A percentile compares a stretch with the other conserved stretches of the same genome.
These are phyloP conservation scores for Gallinago jamesoni DNA, from an alignment of 2,113 vertebrate genomes.

Conservation along the genomic window DNA sequence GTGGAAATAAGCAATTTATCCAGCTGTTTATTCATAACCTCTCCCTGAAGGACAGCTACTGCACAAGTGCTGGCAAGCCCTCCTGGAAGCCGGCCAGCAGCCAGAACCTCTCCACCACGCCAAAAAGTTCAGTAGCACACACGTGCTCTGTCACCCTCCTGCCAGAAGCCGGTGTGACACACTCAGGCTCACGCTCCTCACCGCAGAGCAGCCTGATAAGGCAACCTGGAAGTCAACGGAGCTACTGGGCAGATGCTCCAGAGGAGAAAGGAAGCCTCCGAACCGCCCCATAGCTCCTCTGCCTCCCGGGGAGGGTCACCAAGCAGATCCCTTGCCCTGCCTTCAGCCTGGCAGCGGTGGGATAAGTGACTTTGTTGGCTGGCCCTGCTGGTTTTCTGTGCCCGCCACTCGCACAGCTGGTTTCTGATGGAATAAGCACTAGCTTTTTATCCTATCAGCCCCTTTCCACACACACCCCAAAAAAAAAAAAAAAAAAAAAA, in stretches of 20 bases:
- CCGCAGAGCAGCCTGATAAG: accelerated
- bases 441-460: neutral
- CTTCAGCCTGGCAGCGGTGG: neutral
- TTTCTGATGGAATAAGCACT: neutral
- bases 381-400: neutral
- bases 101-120: neutral
- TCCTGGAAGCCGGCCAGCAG: neutral
- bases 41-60: slow-evolving; percentile 20
- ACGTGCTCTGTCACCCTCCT: accelerated
- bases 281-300: neutral
- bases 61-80: neutral
- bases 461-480: neutral
- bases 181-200: neutral
- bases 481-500: neutral
- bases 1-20: neutral
- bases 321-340: neutral
- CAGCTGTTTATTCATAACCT: slow-evolving; percentile 16
- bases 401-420: neutral
- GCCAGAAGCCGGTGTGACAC: neutral
- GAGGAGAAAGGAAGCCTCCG: neutral
- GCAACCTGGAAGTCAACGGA: neutral
- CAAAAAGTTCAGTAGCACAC: neutral
- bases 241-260: accelerated
- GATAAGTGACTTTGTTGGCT: neutral
- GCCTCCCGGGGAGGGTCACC: accelerated